Percentiles rank a stretch among this genome's conserved stretches.
Conservation (phyloP, 2,888 invertebrate species). For the Salticus scenicus region DNA sequence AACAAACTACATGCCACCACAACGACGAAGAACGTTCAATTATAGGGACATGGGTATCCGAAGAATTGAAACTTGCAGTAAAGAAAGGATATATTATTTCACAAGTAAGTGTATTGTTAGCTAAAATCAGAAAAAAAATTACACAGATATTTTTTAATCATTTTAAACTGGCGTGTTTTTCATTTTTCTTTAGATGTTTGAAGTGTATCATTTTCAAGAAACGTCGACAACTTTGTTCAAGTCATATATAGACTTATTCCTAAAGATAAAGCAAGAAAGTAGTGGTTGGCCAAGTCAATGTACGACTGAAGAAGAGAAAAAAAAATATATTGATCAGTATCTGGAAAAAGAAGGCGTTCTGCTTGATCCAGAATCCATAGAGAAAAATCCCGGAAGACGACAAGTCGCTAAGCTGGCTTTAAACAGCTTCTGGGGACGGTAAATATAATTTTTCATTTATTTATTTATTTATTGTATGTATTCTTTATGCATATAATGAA, state of each 20-base stretch:
- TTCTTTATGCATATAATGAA: neutral
- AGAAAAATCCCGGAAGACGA: constrained; percentile 16
- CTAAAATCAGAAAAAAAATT: too few species aligned
- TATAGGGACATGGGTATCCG: neutral
- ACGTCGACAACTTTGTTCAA: neutral
- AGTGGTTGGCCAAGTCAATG: constrained; percentile 19
- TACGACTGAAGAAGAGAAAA: neutral
- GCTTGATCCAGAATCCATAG: neutral
- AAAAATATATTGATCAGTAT: constrained; percentile 8
- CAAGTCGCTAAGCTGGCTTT: neutral
- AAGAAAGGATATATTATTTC: neutral
- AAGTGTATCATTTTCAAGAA: neutral
- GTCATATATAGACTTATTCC: constrained; percentile 28
- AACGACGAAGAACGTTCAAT: neutral
- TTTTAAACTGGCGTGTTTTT: neutral
- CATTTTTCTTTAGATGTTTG: neutral
- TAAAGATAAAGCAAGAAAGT: constrained; percentile 41
- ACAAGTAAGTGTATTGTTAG: neutral
- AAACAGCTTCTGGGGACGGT: constrained; percentile 38
- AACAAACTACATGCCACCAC: neutral
- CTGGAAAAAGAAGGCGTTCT: neutral
- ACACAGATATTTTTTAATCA: neutral
- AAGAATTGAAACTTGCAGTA: neutral
- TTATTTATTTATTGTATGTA: neutral
- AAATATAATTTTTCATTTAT: neutral